Conservation (phyloP, 1,140 invertebrate genomes). For the Trichonephila clavipes region DNA sequence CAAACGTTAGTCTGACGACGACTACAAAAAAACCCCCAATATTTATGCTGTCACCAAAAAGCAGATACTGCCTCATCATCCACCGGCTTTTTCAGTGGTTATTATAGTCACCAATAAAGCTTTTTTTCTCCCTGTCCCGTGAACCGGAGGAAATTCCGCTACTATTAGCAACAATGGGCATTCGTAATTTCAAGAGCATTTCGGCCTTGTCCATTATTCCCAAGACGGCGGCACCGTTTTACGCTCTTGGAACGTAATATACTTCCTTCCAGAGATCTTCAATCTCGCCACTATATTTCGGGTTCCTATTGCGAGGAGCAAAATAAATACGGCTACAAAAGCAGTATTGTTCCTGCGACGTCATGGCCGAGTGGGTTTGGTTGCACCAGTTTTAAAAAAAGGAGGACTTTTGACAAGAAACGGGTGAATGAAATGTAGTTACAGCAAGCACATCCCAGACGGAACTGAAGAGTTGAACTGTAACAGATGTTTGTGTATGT, state of each 20-base stretch:
- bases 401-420: not conserved
- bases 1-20: not conserved
- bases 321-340: constrained; percentile 42
- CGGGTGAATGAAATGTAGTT: constrained; percentile 45
- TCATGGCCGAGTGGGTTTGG: constrained; percentile 33
- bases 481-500: constrained; percentile 37
- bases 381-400: not conserved
- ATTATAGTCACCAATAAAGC: not conserved
- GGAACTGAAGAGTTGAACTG: constrained; percentile 58
- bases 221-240: not conserved
- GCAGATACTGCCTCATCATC: not conserved
- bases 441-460: not conserved
- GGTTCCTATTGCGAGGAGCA: not conserved
- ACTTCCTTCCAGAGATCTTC: constrained; percentile 11
- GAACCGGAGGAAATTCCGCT: not conserved
- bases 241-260: not conserved
- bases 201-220: constrained; percentile 16
- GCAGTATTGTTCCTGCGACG: constrained; percentile 7
- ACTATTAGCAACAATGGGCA: constrained; percentile 5
- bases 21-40: not conserved
- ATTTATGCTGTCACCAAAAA: not conserved
- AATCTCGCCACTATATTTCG: constrained; percentile 25
- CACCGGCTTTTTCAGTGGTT: not conserved
- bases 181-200: not conserved
- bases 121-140: not conserved